Evolutionary conservation across 1,140 invertebrate species (phyloP), one percentile per base, ranked within the genome.

Genomic region (Calliphora vicina): DNA sequence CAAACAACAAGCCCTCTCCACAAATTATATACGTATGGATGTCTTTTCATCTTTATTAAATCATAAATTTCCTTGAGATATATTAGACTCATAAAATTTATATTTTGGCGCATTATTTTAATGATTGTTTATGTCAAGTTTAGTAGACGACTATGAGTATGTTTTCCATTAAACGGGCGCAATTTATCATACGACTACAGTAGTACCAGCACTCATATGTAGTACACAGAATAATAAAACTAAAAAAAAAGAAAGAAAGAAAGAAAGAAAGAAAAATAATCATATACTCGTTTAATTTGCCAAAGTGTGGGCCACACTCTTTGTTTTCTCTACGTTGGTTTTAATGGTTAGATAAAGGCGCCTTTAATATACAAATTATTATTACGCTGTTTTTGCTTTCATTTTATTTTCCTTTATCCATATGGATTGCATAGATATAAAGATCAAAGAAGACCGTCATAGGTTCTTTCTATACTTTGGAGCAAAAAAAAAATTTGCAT

Each of bases 251-350:
- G 8, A 4, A n/a, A 57, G 50, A 57, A 2, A 57, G 2, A 15
- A 35, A 35, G n/a, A 57, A 57, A 57, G 13, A 1, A 17, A 17
- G 50, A 57, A 17, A 17, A 17, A n/a, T 57, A 23, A 23, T 23
- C 61, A 1, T 15, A 50, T n/a, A n/a, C 35, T 50, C 45, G 45
- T 50, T 17, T 67, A 67, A 67, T 67, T 67, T 67, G 61, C 61
- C 61, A 67, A 67, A 67, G 61, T 67, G 61, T 67, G 61, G 61
- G 61, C 61, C 61, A 67, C 61, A 67, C 61, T 67, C 61, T 67
- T 67, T 67, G 61, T 67, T 67, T 67, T 67, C 20, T 12, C 23
- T 20, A 25, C 23, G n/a, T 20, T 23, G 61, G 61, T 23, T 23
- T 23, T 23, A 67, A 23, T 67, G 61, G 61, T 67, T 67, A 67